phyloP scores from a whole-genome alignment of 64 coral and sea anemone genomes.

The Montipora foliosa region DNA sequence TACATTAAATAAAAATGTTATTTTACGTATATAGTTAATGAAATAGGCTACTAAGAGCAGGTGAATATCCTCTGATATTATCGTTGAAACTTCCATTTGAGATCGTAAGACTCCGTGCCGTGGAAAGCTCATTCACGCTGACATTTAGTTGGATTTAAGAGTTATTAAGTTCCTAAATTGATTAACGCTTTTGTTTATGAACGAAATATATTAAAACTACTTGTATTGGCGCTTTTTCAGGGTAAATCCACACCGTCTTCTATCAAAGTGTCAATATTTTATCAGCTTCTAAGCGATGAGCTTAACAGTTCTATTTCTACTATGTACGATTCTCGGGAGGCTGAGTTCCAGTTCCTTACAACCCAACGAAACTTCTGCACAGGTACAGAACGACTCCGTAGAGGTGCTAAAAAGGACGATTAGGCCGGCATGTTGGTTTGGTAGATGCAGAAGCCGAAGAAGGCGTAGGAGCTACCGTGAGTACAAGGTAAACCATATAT shows the following conservation, averaged over 20 bases:
- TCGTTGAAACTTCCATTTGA: neutral
- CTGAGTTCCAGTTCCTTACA: neutral
- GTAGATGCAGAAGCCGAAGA: conserved; percentile 3
- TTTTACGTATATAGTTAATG: no score
- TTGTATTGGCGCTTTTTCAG: neutral
- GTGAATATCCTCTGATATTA: neutral
- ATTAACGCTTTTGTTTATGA: neutral
- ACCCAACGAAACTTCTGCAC: neutral
- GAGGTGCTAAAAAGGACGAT: neutral
- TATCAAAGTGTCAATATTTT: neutral
- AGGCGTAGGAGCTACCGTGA: neutral
- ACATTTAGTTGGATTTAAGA: neutral
- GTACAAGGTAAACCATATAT: neutral
- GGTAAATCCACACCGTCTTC: neutral
- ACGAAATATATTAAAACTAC: neutral
- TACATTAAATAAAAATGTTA: no score
- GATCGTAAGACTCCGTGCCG: neutral
- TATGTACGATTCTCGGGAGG: conserved; percentile 10
- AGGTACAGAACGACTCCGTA: neutral
- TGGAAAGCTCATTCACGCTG: neutral
- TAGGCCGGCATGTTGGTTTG: neutral
- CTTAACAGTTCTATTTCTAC: conserved; percentile 8
- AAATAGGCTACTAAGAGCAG: neutral
- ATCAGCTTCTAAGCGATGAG: neutral
- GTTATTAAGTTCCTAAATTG: neutral